Conservation (phyloP, 2,888 invertebrate species). For the Fragum whitleyi region DNA sequence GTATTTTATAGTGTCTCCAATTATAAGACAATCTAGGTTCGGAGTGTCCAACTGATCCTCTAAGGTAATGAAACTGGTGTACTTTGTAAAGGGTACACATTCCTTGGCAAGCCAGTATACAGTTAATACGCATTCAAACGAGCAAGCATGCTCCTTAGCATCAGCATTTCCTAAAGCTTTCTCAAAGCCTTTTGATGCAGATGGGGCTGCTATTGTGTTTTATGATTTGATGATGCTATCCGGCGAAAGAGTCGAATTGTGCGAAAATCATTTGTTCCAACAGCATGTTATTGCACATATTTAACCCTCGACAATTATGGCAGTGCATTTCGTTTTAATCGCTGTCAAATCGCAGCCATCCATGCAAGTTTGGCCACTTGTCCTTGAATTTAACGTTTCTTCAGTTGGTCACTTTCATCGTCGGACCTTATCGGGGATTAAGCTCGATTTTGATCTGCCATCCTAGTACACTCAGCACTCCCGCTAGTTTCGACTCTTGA, state of each 20-base stretch:
- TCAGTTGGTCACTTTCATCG: too few species aligned
- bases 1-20: slow-evolving; percentile 32
- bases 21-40: slow-evolving; percentile 10
- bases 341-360: background rate
- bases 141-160: too few species aligned
- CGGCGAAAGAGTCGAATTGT: background rate
- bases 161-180: background rate
- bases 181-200: background rate
- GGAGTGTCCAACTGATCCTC: slow-evolving; percentile 32
- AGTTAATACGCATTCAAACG: too few species aligned
- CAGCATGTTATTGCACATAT: background rate
- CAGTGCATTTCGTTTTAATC: background rate
- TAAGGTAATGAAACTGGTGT: slow-evolving; percentile 26
- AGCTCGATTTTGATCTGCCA: too few species aligned
- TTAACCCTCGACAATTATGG: background rate
- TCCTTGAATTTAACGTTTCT: too few species aligned
- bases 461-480: too few species aligned
- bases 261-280: background rate
- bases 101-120: too few species aligned
- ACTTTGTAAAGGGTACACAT: background rate
- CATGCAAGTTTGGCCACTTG: background rate
- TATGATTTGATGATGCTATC: background rate
- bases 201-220: background rate
- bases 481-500: too few species aligned
- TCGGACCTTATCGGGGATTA: too few species aligned